Evolutionary conservation across 2,113 vertebrate genomes (phyloP).

Genomic region (Tychaedon coryphoeus): DNA sequence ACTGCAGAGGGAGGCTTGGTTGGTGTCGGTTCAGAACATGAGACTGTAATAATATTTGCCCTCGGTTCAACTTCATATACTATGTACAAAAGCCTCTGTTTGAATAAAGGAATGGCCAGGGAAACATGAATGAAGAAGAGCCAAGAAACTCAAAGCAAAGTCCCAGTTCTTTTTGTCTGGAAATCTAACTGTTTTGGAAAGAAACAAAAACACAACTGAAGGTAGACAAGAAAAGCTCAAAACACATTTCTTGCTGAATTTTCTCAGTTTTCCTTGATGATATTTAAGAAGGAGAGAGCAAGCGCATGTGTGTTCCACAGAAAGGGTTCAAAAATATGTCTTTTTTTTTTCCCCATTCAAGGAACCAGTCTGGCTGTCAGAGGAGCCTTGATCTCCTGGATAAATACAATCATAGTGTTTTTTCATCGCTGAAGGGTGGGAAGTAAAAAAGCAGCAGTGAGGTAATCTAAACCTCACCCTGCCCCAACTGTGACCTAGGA

Average conservation of each 20-base stretch:
- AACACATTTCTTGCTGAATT: neutral
- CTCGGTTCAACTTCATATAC: constrained; percentile 45
- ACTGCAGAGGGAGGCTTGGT: neutral
- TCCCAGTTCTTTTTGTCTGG: neutral
- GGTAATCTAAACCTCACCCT: neutral
- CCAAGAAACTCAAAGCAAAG: constrained; percentile 49
- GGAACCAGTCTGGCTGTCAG: neutral
- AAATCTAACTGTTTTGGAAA: constrained; percentile 55
- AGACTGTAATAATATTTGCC: constrained; percentile 66
- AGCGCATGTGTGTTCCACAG: neutral
- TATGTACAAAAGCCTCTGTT: constrained; percentile 54
- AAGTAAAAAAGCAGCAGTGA: neutral
- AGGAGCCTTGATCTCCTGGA: neutral
- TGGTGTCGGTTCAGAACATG: constrained; percentile 29
- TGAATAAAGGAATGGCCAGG: neutral
- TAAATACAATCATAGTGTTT: neutral
- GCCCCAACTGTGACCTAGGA: neutral
- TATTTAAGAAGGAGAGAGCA: neutral
- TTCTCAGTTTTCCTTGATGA: neutral
- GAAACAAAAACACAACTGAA: constrained; percentile 22
- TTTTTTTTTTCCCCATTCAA: neutral
- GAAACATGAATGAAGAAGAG: constrained; percentile 23
- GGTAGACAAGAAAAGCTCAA: neutral
- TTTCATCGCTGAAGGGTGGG: neutral
- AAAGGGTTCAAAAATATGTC: neutral